Base-by-base conservation (phyloP, 1,140 invertebrate species). In the Ceratina japonica region DNA sequence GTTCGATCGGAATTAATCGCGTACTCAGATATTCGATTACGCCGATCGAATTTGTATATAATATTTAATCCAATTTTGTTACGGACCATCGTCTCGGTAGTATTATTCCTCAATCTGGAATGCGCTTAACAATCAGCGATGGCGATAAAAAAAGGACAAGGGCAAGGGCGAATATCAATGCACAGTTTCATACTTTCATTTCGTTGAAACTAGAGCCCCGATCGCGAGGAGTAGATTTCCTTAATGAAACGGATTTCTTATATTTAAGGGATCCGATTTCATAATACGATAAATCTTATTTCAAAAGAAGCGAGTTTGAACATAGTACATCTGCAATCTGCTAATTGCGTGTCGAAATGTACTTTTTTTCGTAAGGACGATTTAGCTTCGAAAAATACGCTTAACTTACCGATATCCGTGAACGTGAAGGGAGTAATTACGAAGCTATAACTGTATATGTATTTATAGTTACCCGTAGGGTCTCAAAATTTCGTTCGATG, bases 391-490 rank as follows among this genome's bases (percentile, higher is more conserved):
- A 81, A 15, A 77, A 83, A 77, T 73, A 77, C 72, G 58, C 81
- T 84, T 84, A 83, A 83, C n/a, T 72, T 24, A 15, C 80, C 13
- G 70, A 83, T 44, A 51, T 20, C 71, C 27, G 2, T 24, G 20
- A 72, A 64, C 59, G 5, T 8, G n/a, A 18, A 37, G 49, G 64
- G 24, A 52, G 7, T 27, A 66, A 65, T 18, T 71, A 71, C 18
- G 20, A 71, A 27, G 37, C 49, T 76, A 56, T 63, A 75, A 74
- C 49, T 75, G 70, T 61, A 65, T 54, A 76, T 85, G 78, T 65
- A 81, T 27, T 24, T 81, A 79, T 79, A 82, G 80, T 82, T 82
- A 75, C 71, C 76, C 69, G 58, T 82, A 82, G 77, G 16, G 61
- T 65, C 65, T 59, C 74, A 75, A 61, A 64, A 68, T 79, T 69